Evolutionary conservation across 1,140 invertebrate genomes (phyloP), one percentile per base, ranked within the genome.

Genomic region (Octopus bimaculoides): DNA sequence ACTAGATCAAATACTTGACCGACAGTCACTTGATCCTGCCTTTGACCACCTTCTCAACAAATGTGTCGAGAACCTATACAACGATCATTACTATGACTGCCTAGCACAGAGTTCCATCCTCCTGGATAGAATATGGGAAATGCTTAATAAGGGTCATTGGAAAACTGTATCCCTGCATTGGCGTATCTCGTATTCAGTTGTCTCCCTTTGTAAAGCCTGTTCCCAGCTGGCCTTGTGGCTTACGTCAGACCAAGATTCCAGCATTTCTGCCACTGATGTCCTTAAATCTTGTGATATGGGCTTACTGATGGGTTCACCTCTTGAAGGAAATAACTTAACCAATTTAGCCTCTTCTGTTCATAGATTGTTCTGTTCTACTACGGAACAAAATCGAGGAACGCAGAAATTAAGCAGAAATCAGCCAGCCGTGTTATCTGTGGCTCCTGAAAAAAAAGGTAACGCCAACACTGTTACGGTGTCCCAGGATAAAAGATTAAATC

Each of bases 61-160:
- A 8, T 75, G 74, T 74, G 79, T 74, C 6, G 26, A 75, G 5
- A 66, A 56, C 52, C 41, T 83, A 5, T 84, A 81, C 26, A 17
- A 77, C 0, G 52, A 77, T 14, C 17, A 82, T 5, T 83, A 83
- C 20, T 12, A 41, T 20, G 9, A 66, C 54, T 84, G 84, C 77
- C n/a, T 84, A 2, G 75, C 83, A 5, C 12, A 56, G 41, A 82
- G 85, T 77, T 82, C 88, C 77, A 81, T 83, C 7, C 56, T 95
- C 78, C 89, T 95, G 73, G 94, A 96, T 89, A 92, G 92, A 85
- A 92, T 91, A 82, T 95, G 95, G 93, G 95, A 97, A 89, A 90
- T 92, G 84, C 91, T 97, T 14, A 96, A 97, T 90, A 94, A 94
- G 74, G 95, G 96, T 0, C 93, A 95, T 85, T 97, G 96, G 94